Percentiles rank a stretch among this genome's conserved stretches.
These are phyloP conservation scores for Mustelus asterias DNA, from an alignment of 2,113 vertebrate genomes.

Conservation along the genomic window DNA sequence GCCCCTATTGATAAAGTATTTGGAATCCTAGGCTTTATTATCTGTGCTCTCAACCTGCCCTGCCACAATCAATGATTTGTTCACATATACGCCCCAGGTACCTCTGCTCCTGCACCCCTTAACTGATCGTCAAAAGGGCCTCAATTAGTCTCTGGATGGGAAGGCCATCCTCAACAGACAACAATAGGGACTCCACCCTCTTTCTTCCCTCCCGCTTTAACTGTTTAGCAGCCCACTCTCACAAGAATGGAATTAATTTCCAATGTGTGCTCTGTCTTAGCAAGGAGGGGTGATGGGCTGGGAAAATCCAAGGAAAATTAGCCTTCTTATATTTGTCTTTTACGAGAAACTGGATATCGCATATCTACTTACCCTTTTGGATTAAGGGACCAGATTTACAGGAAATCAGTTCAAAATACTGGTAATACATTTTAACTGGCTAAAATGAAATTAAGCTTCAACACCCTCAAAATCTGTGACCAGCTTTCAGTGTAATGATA, in stretches of 20 bases:
- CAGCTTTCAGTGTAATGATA: neutral
- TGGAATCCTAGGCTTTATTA: no score
- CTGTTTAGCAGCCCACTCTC: neutral
- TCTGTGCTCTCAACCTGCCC: no score
- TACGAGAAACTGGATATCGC: neutral
- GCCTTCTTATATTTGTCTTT: neutral
- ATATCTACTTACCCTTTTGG: neutral
- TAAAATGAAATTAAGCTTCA: neutral
- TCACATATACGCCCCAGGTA: no score
- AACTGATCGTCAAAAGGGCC: no score
- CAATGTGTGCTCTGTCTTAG: neutral
- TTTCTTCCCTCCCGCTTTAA: neutral
- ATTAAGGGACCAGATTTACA: neutral
- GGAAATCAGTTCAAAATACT: neutral
- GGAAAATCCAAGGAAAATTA: neutral
- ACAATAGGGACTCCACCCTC: neutral
- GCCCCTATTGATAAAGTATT: no score
- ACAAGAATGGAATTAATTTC: neutral
- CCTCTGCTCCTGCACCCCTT: no score
- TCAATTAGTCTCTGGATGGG: no score
- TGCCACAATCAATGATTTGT: no score
- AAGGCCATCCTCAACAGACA: neutral
- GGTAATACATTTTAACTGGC: neutral
- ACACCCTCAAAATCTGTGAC: neutral
- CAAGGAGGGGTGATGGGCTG: neutral